phyloP scores from a whole-genome alignment of 2,113 vertebrate genomes.

The Scomber scombrus region DNA sequence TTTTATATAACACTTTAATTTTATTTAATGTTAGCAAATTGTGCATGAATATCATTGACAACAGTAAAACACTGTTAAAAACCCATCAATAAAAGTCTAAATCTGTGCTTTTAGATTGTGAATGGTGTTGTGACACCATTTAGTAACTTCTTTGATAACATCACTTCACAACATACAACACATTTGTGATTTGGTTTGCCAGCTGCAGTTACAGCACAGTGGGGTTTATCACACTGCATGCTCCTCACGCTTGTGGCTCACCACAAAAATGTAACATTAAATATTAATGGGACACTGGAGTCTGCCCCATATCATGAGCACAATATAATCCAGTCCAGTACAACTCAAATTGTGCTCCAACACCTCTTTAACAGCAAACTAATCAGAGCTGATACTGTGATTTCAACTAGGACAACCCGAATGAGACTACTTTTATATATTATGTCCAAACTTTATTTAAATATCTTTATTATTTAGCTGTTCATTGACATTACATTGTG shows the following conservation, averaged over 20 bases:
- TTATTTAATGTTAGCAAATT: slow-evolving; percentile 3
- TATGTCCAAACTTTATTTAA: background rate
- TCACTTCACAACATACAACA: background rate
- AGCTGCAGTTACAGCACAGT: background rate
- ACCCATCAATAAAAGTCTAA: background rate
- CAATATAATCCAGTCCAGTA: background rate
- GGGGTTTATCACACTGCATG: background rate
- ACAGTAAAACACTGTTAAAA: background rate
- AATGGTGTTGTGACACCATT: background rate
- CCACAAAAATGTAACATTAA: slow-evolving; percentile 15
- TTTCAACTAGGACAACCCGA: too few relatives aligned
- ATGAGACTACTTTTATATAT: background rate
- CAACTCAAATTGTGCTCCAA: background rate
- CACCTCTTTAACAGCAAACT: background rate
- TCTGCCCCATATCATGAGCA: slow-evolving; percentile 3
- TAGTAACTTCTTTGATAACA: background rate
- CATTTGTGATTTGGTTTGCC: background rate
- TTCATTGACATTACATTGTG: too few relatives aligned
- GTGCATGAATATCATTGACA: background rate
- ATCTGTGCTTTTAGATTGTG: background rate
- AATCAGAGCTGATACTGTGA: too few relatives aligned
- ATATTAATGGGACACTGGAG: background rate
- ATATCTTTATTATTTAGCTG: background rate
- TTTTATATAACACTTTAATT: background rate
- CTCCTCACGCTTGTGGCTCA: slow-evolving; percentile 2